A percentile compares a stretch with the other conserved stretches of the same genome.
Evolutionary conservation across 2,113 vertebrate genomes (phyloP).

Genomic region (Merops nubicus): DNA sequence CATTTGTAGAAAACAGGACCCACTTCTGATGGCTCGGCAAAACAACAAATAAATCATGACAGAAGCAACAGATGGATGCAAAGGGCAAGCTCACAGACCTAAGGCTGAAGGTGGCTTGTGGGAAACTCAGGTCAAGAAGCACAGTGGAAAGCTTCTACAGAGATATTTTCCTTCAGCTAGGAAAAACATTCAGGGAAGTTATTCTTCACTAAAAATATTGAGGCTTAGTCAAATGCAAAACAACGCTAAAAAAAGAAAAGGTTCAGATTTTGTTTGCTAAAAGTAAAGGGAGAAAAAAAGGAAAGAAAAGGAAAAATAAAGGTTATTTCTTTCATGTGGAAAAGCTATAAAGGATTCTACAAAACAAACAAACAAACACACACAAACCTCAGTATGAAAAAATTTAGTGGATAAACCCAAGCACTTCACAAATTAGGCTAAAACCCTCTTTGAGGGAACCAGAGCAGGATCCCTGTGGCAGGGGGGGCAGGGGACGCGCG

Average conservation of each 20-base stretch:
- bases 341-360: background rate
- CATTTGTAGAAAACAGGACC: background rate
- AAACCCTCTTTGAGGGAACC: background rate
- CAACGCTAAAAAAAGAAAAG: background rate
- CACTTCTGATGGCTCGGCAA: background rate
- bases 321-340: background rate
- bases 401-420: background rate
- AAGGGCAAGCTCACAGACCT: background rate
- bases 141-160: background rate
- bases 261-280: background rate
- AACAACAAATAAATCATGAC: background rate
- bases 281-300: background rate
- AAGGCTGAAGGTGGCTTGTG: background rate
- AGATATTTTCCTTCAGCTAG: background rate
- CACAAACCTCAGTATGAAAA: no score
- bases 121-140: background rate
- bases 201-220: background rate
- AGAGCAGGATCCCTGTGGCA: background rate
- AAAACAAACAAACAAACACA: background rate
- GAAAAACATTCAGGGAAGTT: background rate
- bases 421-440: background rate
- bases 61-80: background rate
- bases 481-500: background rate
- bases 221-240: conserved; percentile 6
- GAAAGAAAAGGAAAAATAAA: background rate